Evolutionary conservation across 1,140 invertebrate genomes (phyloP).

Genomic region (Carposina sasakii): DNA sequence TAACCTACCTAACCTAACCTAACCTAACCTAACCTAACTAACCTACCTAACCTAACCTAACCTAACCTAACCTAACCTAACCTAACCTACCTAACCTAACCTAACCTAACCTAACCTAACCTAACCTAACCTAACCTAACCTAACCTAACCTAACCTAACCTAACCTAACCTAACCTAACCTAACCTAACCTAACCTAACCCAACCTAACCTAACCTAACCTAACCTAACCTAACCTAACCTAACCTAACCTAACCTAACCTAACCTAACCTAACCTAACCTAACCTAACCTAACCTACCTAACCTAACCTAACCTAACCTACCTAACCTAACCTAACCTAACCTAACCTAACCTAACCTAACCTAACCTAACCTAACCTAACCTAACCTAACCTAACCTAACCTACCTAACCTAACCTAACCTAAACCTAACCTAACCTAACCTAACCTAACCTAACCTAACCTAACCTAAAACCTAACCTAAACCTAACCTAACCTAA

Average conservation of each 20-base stretch:
- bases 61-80: neutral
- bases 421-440: slow-evolving; percentile 34
- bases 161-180: slow-evolving; percentile 6
- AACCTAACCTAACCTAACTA: slow-evolving; percentile 14
- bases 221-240: slow-evolving; percentile 4
- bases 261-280: slow-evolving; percentile 22
- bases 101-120: neutral
- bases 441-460: slow-evolving; percentile 33
- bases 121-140: neutral
- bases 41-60: slow-evolving; percentile 2
- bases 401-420: slow-evolving; percentile 34
- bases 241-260: slow-evolving; percentile 20
- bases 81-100: neutral
- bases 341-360: slow-evolving; percentile 20
- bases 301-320: slow-evolving; percentile 30
- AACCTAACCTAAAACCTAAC: slow-evolving; percentile 31
- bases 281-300: slow-evolving; percentile 27
- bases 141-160: slow-evolving; percentile 2
- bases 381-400: slow-evolving; percentile 27
- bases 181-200: slow-evolving; percentile 5
- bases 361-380: slow-evolving; percentile 29
- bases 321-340: slow-evolving; percentile 22
- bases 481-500: slow-evolving; percentile 29
- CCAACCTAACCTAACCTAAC: neutral
- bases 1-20: slow-evolving; percentile 15